Evolutionary conservation across 1,140 invertebrate species (phyloP).

Genomic region (Drosophila busckii): DNA sequence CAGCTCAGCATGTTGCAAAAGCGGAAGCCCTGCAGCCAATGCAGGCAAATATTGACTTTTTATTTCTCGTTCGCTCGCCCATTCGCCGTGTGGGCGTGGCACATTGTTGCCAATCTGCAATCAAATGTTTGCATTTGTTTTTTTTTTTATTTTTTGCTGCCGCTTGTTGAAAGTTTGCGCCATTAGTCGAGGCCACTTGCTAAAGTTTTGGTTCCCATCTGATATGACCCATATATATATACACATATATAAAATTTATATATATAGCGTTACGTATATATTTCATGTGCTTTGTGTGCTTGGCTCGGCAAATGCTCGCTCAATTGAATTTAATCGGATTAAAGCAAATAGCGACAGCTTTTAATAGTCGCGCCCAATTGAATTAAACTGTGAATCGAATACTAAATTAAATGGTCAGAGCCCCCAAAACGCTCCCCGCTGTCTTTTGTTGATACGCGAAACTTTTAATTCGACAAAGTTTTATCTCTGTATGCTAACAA

Average conservation of each 20-base stretch:
- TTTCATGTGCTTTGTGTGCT: not conserved
- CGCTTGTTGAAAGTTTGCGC: slow-evolving; percentile 24
- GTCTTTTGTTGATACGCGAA: too few relatives aligned
- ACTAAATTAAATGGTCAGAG: slow-evolving; percentile 17
- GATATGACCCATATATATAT: slow-evolving; percentile 49
- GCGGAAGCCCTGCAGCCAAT: too few relatives aligned
- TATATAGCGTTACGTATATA: not conserved
- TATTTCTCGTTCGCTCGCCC: too few relatives aligned
- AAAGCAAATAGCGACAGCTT: slow-evolving; percentile 18
- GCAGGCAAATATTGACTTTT: slow-evolving; percentile 13
- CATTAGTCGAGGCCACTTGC: slow-evolving; percentile 26
- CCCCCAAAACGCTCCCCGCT: too few relatives aligned
- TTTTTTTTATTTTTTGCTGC: not conserved
- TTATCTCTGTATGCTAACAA: too few relatives aligned
- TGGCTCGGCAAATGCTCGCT: slow-evolving; percentile 30
- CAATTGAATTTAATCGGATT: slow-evolving; percentile 51
- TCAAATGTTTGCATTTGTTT: slow-evolving; percentile 6
- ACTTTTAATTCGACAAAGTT: too few relatives aligned
- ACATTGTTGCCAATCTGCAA: slow-evolving; percentile 21
- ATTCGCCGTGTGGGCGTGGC: slow-evolving; percentile 24
- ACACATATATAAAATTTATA: not conserved
- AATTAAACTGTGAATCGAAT: slow-evolving; percentile 55
- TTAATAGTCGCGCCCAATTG: slow-evolving; percentile 56
- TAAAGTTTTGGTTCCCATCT: slow-evolving; percentile 30
- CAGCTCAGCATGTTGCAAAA: slow-evolving; percentile 1